phyloP scores from a whole-genome alignment of 2,113 vertebrate species.

The Leucoraja erinaceus region DNA sequence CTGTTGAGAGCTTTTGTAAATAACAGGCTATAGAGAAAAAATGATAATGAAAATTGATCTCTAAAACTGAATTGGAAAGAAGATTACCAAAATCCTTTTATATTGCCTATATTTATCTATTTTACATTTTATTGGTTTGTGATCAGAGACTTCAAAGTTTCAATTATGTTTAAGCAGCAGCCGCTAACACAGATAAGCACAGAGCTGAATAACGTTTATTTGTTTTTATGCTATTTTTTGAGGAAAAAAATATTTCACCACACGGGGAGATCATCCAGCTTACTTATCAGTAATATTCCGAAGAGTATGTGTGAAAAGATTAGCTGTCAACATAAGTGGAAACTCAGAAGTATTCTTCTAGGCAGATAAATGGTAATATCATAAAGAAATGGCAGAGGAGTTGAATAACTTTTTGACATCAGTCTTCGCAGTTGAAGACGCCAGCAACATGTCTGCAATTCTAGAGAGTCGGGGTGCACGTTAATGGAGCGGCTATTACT shows the following conservation, averaged over 20 bases:
- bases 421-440: too few relatives aligned
- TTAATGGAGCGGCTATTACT: too few relatives aligned
- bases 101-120: not conserved
- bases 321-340: too few relatives aligned
- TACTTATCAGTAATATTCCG: not conserved
- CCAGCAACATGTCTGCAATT: too few relatives aligned
- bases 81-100: not conserved
- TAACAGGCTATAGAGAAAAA: not conserved
- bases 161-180: not conserved
- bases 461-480: too few relatives aligned
- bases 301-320: too few relatives aligned
- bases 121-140: not conserved
- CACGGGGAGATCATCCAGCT: not conserved
- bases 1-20: too few relatives aligned
- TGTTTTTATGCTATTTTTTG: not conserved
- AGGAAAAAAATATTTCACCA: not conserved
- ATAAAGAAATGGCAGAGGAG: too few relatives aligned
- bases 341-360: too few relatives aligned
- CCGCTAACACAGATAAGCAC: not conserved
- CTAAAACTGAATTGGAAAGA: not conserved
- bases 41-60: not conserved
- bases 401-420: too few relatives aligned
- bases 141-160: not conserved
- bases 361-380: too few relatives aligned
- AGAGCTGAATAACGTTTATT: not conserved